Conservation (phyloP, 2,888 invertebrate genomes). For the Thumatha senex region DNA sequence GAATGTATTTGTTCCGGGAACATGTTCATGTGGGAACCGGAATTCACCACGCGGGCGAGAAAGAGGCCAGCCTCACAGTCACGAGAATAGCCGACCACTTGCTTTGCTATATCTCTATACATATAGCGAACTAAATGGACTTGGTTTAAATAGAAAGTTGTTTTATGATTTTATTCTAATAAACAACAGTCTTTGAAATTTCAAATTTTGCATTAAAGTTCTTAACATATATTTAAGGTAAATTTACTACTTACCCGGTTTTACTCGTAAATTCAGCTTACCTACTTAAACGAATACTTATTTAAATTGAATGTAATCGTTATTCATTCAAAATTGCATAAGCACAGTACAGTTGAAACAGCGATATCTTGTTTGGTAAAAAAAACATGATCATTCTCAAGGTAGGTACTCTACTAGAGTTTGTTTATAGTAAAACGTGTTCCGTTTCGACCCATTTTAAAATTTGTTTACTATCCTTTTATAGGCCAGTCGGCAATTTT, state of each 20-base stretch:
- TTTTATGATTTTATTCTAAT: no score
- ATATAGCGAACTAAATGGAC: no score
- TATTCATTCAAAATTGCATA: constrained; percentile 38
- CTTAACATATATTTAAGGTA: constrained; percentile 24
- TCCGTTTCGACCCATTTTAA: constrained; percentile 25
- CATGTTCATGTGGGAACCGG: no score
- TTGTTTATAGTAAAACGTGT: constrained; percentile 33
- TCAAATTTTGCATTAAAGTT: constrained; percentile 30
- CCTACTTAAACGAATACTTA: constrained; percentile 29
- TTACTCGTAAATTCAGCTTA: constrained; percentile 23
- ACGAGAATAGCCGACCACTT: no score
- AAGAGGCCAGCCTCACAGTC: no score
- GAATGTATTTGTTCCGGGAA: no score
- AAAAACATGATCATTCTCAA: constrained; percentile 38
- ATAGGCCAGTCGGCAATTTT: constrained; percentile 25
- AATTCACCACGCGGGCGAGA: no score
- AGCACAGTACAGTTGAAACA: constrained; percentile 27
- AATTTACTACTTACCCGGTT: constrained; percentile 13
- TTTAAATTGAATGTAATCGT: constrained; percentile 39
- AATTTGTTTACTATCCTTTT: constrained; percentile 23
- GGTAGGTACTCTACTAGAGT: not conserved
- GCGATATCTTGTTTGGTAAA: constrained; percentile 44
- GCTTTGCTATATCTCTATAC: no score
- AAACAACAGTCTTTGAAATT: no score
- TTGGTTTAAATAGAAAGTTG: no score